Evolutionary conservation across 1,140 invertebrate species (phyloP).

Genomic region (Drosophila novamexicana): DNA sequence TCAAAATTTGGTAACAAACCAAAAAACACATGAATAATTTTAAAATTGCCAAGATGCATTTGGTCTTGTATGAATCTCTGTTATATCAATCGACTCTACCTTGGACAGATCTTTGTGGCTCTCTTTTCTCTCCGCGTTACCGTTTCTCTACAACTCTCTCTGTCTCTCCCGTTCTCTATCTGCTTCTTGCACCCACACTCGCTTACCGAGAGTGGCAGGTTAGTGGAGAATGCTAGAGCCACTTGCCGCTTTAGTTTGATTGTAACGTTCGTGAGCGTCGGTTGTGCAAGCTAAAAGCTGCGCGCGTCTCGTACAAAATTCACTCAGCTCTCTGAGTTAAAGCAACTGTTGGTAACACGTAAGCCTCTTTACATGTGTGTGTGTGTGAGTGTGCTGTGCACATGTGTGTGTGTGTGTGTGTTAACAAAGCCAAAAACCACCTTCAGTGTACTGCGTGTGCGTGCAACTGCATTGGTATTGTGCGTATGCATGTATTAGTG

Average conservation of each 20-base stretch:
- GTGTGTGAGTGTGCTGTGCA: conserved; percentile 12
- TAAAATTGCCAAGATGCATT: neutral
- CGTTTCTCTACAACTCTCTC: neutral
- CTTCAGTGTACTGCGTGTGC: conserved; percentile 31
- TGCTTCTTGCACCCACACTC: conserved; percentile 34
- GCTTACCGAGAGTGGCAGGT: conserved; percentile 6
- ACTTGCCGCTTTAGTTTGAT: conserved; percentile 44
- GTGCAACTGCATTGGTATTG: conserved; percentile 23
- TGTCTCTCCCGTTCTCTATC: conserved; percentile 1
- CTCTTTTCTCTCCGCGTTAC: neutral
- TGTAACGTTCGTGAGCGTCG: conserved; percentile 57
- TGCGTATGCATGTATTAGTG: conserved; percentile 39
- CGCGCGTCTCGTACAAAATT: conserved; percentile 51
- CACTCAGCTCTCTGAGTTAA: conserved; percentile 54
- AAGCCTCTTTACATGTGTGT: conserved; percentile 22
- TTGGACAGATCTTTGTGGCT: neutral
- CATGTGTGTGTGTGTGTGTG: conserved; percentile 44
- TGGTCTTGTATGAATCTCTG: neutral
- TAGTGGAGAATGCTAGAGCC: conserved; percentile 11
- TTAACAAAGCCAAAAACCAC: conserved; percentile 63
- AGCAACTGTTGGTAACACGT: conserved; percentile 65
- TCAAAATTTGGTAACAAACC: too few relatives aligned
- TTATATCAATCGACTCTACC: neutral
- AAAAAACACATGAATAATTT: too few relatives aligned
- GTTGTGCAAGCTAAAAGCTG: conserved; percentile 56